phyloP scores from a whole-genome alignment of 2,888 invertebrate species.

The Adelognathus sp. region DNA sequence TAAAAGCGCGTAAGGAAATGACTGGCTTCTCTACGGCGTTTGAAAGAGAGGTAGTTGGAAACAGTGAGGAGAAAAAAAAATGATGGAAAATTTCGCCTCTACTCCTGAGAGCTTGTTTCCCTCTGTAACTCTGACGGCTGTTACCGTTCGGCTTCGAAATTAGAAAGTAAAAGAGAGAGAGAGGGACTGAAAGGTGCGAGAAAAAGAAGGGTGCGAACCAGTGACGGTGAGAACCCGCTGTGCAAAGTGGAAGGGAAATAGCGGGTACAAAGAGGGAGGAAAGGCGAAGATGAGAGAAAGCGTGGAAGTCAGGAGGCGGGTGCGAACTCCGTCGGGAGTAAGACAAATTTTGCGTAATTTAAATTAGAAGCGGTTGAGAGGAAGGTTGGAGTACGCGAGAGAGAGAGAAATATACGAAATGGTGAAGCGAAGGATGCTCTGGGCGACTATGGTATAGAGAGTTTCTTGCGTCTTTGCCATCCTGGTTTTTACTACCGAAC shows the following conservation, averaged over 20 bases:
- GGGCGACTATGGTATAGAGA: conserved; percentile 50
- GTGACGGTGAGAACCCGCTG: conserved; percentile 2
- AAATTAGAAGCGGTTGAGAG: conserved; percentile 62
- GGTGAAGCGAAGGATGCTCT: conserved; percentile 40
- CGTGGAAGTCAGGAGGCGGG: conserved; percentile 57
- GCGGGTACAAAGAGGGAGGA: conserved; percentile 1
- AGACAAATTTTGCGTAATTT: conserved; percentile 73
- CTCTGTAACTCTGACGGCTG: conserved; percentile 36
- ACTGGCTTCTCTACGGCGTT: conserved; percentile 49
- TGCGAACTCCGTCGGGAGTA: conserved; percentile 66
- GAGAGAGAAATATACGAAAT: conserved; percentile 12
- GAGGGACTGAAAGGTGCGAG: conserved; percentile 1
- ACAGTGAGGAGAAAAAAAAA: neutral
- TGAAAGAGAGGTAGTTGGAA: neutral
- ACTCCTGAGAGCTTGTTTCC: conserved; percentile 23
- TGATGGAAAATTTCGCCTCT: neutral
- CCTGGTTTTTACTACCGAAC: conserved; percentile 37
- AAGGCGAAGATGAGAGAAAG: conserved; percentile 61
- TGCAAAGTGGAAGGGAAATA: conserved; percentile 49
- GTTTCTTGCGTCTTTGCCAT: conserved; percentile 55
- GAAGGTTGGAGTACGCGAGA: neutral
- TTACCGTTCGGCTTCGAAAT: conserved; percentile 47
- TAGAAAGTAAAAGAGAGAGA: conserved; percentile 51
- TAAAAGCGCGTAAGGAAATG: conserved; percentile 70
- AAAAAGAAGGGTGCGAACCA: neutral